Base-by-base conservation (phyloP, 2,888 invertebrate species). In the Synanthedon andrenaeformis region DNA sequence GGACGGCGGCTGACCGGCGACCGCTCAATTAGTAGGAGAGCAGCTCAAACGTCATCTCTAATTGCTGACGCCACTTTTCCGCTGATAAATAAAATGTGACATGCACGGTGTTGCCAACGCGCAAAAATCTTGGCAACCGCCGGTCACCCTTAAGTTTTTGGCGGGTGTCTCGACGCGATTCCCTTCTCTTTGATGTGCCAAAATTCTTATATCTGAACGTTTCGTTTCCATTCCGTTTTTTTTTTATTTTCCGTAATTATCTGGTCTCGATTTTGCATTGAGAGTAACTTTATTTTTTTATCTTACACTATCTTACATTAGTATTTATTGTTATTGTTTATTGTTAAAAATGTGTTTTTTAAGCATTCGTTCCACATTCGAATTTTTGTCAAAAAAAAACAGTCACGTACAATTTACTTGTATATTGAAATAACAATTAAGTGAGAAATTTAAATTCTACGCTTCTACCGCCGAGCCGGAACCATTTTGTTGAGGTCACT, bases 351-450 rank as follows among this genome's bases (percentile, higher is more conserved):
- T n/a, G n/a, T n/a, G n/a, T n/a, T n/a, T n/a, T 45, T n/a, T n/a
- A 13, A 23, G 19, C 49, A 23, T 49, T 17, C 49, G 4, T 10
- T 35, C 49, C 49, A 12, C 17, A 23, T 23, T 13, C 12, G 17
- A 19, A 17, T 14, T 49, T 17, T 19, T 23, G 17, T 35, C 52
- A 53, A 52, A 57, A 52, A 57, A 56, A 66, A 62, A 65, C 53
- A 57, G 61, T 71, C 76, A 73, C 78, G 77, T 76, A 35, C 10
- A 35, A 8, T 35, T 35, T 35, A 35, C 4, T 59, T 61, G 58
- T 66, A 76, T 75, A 75, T 75, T 76, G 75, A 74, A 77, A 76
- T 80, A 79, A 74, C 77, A 79, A 81, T 80, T 80, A 80, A 71
- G 65, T 65, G 59, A 62, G 63, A 57, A 62, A 65, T 60, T 57